Evolutionary conservation across 2,888 invertebrate genomes (phyloP).

Genomic region (Mycogona germanica): DNA sequence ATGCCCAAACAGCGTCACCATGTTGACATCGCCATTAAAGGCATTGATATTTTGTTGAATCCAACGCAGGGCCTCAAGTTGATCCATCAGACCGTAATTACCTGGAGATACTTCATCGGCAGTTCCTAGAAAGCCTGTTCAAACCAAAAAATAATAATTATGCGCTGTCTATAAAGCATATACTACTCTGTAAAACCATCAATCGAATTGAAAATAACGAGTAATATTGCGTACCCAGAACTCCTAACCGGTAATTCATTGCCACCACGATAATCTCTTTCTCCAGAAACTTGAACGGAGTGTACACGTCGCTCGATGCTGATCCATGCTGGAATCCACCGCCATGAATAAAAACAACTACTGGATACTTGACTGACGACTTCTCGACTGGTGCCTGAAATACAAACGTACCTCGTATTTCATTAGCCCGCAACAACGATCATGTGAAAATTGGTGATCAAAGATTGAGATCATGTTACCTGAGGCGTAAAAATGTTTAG

Average conservation of each 20-base stretch:
- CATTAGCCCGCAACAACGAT: too few relatives aligned
- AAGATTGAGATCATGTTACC: slow-evolving; percentile 12
- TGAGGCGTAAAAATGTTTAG: slow-evolving; percentile 21
- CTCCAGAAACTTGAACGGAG: slow-evolving; percentile 29
- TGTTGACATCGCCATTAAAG: slow-evolving; percentile 13
- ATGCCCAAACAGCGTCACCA: slow-evolving; percentile 14
- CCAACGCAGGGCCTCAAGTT: slow-evolving; percentile 13
- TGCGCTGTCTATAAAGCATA: background rate
- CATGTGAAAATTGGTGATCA: too few relatives aligned
- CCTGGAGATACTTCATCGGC: background rate
- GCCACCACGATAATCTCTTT: slow-evolving; percentile 31
- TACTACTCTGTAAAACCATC: too few relatives aligned
- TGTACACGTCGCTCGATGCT: slow-evolving; percentile 28
- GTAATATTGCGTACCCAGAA: slow-evolving; percentile 29
- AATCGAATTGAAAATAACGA: background rate
- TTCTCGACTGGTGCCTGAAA: background rate
- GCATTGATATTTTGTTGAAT: slow-evolving; percentile 12
- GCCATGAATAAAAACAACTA: slow-evolving; percentile 32
- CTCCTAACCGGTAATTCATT: slow-evolving; percentile 32
- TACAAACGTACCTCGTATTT: background rate
- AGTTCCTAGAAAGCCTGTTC: slow-evolving; percentile 14
- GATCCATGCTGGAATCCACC: slow-evolving; percentile 32
- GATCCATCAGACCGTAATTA: slow-evolving; percentile 14
- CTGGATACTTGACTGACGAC: slow-evolving; percentile 22
- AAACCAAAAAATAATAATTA: background rate